Base-by-base conservation (phyloP, 2,113 vertebrate genomes). In the Brachyhypopomus gauderio region DNA sequence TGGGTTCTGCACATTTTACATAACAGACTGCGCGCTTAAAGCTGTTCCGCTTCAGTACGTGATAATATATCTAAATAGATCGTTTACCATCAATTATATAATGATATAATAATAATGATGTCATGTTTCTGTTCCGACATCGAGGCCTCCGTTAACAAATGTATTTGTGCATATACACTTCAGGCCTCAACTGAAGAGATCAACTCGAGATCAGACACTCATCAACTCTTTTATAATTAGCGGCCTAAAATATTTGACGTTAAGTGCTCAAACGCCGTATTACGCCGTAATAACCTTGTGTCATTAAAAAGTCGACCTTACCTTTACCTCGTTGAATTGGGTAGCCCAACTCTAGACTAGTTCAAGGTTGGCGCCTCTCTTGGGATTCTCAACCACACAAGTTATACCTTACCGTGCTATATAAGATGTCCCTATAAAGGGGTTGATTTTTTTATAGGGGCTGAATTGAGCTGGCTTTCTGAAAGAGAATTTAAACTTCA, bases 401-500 rank as follows among this genome's bases (percentile, higher is more conserved):
- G 80, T 79, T 73, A 83, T 71, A 82, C 74, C 80, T 76, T 67
- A 77, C 73, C 85, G 79, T 86, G 87, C 80, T 81, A 89, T 76
- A 86, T 84, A 82, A 78, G 83, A 83, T 76, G 81, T 76, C 79
- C 90, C 87, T 88, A 89, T 89, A 91, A 92, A 91, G 88, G 79
- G 79, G 85, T 84, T 56, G 75, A 84, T 83, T 89, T 90, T 90
- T 89, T 90, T 88, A 85, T 89, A 90, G 92, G 88, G 69, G 88
- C 80, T 87, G 91, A 90, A 91, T 92, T 92, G 85, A 85, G 90
- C 85, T 85, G 85, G 60, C 88, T 88, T 91, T 91, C 88, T 93
- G 91, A 93, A 94, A 91, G 90, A 89, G 92, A 95, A 93, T 94
- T 93, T 93, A 95, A 95, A 92, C 88, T 92, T 77, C 89, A 94